Percentiles rank a stretch among this genome's conserved stretches.
phyloP scores from a whole-genome alignment of 2,113 vertebrate genomes.

The Puffinus mauretanicus region DNA sequence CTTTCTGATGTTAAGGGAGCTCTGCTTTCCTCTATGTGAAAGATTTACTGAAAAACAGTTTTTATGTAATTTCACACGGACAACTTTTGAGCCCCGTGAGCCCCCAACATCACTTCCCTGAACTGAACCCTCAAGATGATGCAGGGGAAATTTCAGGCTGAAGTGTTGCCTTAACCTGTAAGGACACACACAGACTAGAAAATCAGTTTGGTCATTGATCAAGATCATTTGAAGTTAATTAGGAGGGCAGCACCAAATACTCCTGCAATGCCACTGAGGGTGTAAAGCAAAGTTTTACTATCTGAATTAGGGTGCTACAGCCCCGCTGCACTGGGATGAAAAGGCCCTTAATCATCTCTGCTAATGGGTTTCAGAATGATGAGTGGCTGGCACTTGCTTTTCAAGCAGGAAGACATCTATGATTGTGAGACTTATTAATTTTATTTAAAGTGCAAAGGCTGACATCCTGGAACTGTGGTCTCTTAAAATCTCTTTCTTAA shows the following conservation, averaged over 20 bases:
- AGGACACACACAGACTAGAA: not conserved
- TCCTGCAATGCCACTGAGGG: not conserved
- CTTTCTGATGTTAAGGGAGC: not conserved
- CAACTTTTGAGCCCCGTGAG: not conserved
- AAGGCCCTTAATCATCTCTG: not conserved
- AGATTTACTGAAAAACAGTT: not conserved
- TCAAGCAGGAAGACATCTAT: constrained; percentile 23
- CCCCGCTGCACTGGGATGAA: fast-evolving
- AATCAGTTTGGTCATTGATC: not conserved
- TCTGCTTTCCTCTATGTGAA: not conserved
- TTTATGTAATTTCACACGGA: not conserved
- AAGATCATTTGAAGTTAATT: not conserved
- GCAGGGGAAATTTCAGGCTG: not conserved
- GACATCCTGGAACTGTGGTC: constrained; percentile 34
- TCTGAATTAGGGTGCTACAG: not conserved
- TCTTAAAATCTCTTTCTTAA: constrained; percentile 26
- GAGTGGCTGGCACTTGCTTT: not conserved
- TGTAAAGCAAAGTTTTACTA: not conserved
- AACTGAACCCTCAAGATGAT: not conserved
- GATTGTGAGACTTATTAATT: constrained; percentile 24
- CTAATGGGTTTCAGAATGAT: constrained; percentile 37
- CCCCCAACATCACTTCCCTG: not conserved
- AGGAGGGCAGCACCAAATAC: not conserved
- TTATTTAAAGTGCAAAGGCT: not conserved
- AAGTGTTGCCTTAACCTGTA: not conserved